These are phyloP conservation scores for Acanthurus leucopareius DNA, from an alignment of 2,797 vertebrate genomes.

Conservation along the genomic window DNA sequence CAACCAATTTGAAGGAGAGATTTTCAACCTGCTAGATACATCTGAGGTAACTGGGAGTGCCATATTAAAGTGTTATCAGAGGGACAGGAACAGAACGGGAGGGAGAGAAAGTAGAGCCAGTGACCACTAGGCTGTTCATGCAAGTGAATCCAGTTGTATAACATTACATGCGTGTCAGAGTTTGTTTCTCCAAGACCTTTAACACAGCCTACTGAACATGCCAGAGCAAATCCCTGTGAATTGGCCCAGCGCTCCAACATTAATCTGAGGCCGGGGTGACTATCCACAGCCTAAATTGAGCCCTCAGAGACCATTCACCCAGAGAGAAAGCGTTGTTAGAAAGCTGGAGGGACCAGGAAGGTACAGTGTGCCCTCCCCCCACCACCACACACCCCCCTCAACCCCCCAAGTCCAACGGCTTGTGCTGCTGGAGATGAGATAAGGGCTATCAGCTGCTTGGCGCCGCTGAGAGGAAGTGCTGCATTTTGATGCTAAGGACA, in stretches of 20 bases:
- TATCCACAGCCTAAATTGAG: constrained; percentile 86
- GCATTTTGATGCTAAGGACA: constrained; percentile 73
- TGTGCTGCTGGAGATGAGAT: constrained; percentile 81
- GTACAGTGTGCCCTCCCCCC: constrained; percentile 53
- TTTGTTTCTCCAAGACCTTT: constrained; percentile 83
- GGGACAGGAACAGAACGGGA: constrained; percentile 39
- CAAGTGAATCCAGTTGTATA: constrained; percentile 81
- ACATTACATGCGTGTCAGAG: constrained; percentile 81
- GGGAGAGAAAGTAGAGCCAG: constrained; percentile 49
- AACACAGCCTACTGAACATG: constrained; percentile 83
- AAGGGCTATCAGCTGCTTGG: constrained; percentile 79
- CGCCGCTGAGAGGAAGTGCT: constrained; percentile 75
- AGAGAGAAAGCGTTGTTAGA: constrained; percentile 81
- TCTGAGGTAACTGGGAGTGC: constrained; percentile 44
- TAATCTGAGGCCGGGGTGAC: constrained; percentile 82
- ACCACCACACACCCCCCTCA: no score
- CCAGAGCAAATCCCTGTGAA: constrained; percentile 83
- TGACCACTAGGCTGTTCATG: constrained; percentile 73
- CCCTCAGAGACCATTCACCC: constrained; percentile 86
- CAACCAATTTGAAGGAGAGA: constrained; percentile 60
- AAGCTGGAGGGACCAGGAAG: constrained; percentile 71
- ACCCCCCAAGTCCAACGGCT: constrained; percentile 63
- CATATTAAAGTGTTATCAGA: constrained; percentile 52
- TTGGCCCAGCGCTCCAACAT: constrained; percentile 76
- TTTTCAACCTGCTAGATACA: constrained; percentile 56